Percentiles rank a stretch among this genome's conserved stretches.
Conservation (phyloP, 2,797 vertebrate species). For the Masticophis lateralis region DNA sequence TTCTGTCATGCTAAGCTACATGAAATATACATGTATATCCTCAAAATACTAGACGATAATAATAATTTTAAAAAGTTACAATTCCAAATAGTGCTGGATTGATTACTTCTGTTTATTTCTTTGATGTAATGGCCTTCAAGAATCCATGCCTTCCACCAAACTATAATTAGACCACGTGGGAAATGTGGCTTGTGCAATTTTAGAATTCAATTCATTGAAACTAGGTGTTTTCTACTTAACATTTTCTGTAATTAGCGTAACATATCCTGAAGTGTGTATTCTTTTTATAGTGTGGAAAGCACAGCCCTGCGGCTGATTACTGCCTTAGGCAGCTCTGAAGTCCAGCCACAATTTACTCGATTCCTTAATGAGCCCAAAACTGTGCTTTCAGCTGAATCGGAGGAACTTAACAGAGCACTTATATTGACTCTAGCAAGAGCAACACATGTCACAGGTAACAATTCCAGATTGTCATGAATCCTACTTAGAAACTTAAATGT, state of each 20-base stretch:
- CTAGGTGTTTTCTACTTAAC: background rate
- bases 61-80: background rate
- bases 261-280: background rate
- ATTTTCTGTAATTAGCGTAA: background rate
- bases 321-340: slow-evolving; percentile 93
- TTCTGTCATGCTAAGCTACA: background rate
- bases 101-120: background rate
- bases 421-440: slow-evolving; percentile 95
- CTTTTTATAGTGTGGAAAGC: slow-evolving; percentile 86
- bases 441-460: slow-evolving; percentile 92
- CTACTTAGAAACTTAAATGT: background rate
- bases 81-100: background rate
- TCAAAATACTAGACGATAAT: background rate
- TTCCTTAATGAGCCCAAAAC: slow-evolving; percentile 98
- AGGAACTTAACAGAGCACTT: slow-evolving; percentile 94
- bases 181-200: background rate
- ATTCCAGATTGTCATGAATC: background rate
- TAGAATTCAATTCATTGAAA: background rate
- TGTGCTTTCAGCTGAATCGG: slow-evolving; percentile 92
- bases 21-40: background rate
- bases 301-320: slow-evolving; percentile 94
- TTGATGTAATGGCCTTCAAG: background rate
- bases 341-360: slow-evolving; percentile 95
- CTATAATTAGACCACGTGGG: background rate
- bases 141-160: background rate